These are phyloP conservation scores for Epistrophella euchroma DNA, from an alignment of 2,888 invertebrate species.

Conservation along the genomic window DNA sequence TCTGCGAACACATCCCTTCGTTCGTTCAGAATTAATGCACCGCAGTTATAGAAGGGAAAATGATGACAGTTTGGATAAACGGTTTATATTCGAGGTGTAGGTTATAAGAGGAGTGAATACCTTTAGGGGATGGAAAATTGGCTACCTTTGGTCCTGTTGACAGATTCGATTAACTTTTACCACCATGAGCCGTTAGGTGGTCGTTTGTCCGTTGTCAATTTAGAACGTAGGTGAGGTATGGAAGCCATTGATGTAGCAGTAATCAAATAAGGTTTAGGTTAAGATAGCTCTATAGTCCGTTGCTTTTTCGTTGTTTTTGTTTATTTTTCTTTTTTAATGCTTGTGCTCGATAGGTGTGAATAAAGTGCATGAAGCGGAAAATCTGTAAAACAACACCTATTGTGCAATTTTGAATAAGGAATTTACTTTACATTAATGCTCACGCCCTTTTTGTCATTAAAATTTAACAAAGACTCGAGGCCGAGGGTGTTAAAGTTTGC, in stretches of 20 bases:
- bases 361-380: constrained; percentile 52
- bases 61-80: constrained; percentile 21
- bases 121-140: constrained; percentile 2
- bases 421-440: constrained; percentile 59
- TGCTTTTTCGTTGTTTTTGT: not conserved
- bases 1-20: constrained; percentile 31
- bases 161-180: constrained; percentile 72
- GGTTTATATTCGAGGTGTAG: constrained; percentile 33
- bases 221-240: not conserved
- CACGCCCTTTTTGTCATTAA: constrained; percentile 59
- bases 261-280: constrained; percentile 62
- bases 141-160: constrained; percentile 57
- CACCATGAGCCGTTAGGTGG: constrained; percentile 22
- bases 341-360: constrained; percentile 33
- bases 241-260: constrained; percentile 74
- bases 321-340: not conserved
- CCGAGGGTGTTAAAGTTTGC: constrained; percentile 14
- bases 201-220: not conserved
- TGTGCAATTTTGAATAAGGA: constrained; percentile 27
- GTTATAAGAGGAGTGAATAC: not conserved
- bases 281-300: constrained; percentile 10
- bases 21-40: constrained; percentile 11
- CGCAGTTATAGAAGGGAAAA: not conserved
- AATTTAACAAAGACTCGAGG: constrained; percentile 21
- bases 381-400: constrained; percentile 58